Percentiles rank a stretch among this genome's conserved stretches.
Conservation (phyloP, 2,113 vertebrate genomes). For the Triplophysa dalaica region DNA sequence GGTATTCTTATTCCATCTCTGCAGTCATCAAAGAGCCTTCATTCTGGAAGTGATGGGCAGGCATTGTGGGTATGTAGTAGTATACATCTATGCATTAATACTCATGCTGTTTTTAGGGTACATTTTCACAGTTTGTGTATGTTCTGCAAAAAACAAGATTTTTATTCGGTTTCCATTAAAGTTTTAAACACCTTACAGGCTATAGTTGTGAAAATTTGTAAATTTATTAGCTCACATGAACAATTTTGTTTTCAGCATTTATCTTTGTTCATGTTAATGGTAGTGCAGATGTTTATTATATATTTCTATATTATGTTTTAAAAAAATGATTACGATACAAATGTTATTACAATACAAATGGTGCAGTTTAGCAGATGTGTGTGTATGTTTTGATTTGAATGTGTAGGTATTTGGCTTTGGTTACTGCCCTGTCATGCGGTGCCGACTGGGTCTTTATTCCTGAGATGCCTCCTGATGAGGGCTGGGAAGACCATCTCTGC, state of each 20-base stretch:
- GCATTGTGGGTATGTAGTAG: slow-evolving; percentile 78
- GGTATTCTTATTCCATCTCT: slow-evolving; percentile 16
- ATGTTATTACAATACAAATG: background rate
- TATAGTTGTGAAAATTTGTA: too few relatives aligned
- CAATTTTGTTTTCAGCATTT: too few relatives aligned
- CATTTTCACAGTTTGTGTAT: background rate
- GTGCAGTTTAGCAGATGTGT: background rate
- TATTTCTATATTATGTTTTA: too few relatives aligned
- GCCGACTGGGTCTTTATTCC: slow-evolving; percentile 98
- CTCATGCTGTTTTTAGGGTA: too few relatives aligned
- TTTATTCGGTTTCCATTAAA: too few relatives aligned
- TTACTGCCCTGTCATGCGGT: slow-evolving; percentile 85
- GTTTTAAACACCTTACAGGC: too few relatives aligned
- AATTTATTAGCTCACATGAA: too few relatives aligned
- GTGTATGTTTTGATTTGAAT: background rate
- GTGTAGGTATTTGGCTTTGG: slow-evolving; percentile 87
- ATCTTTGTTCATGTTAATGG: too few relatives aligned
- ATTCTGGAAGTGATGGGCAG: slow-evolving; percentile 87
- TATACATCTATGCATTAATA: background rate
- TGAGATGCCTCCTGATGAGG: slow-evolving; percentile 88
- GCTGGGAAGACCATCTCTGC: slow-evolving; percentile 91
- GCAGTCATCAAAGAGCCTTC: slow-evolving; percentile 85
- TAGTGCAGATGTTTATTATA: too few relatives aligned
- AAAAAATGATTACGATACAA: too few relatives aligned
- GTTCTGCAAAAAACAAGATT: too few relatives aligned